phyloP scores from a whole-genome alignment of 2,113 vertebrate genomes.

The Sporophila hypoxantha region DNA sequence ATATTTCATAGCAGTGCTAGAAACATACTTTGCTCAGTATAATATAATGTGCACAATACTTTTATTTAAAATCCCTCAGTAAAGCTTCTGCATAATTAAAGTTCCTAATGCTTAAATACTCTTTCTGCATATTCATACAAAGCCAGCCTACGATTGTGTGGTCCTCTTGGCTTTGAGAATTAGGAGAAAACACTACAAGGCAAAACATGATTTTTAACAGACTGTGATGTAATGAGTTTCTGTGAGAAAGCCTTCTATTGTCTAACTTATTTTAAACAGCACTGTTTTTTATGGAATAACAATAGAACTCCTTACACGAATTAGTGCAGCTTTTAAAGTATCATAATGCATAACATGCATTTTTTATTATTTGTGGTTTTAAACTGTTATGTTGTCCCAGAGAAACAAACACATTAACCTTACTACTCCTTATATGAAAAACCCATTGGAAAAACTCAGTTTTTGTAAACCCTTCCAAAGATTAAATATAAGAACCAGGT shows the following conservation, averaged over 20 bases:
- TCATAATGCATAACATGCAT: neutral
- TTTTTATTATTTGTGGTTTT: neutral
- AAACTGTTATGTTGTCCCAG: neutral
- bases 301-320: neutral
- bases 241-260: neutral
- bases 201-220: conserved; percentile 2
- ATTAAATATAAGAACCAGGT: neutral
- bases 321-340: neutral
- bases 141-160: neutral
- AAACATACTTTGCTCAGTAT: neutral
- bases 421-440: neutral
- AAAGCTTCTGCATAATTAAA: conserved; percentile 46
- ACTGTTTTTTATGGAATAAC: neutral
- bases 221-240: neutral
- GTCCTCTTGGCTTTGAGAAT: conserved; percentile 15
- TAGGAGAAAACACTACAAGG: conserved; percentile 7
- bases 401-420: neutral
- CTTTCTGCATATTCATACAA: conserved; percentile 41
- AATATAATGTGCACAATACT: neutral
- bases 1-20: neutral
- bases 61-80: conserved; percentile 37
- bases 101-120: conserved; percentile 5
- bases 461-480: neutral
- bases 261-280: conserved; percentile 9
- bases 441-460: neutral